Evolutionary conservation across 2,797 vertebrate genomes (phyloP), one percentile per base, ranked within the genome.

Genomic region (Chelon labrosus): DNA sequence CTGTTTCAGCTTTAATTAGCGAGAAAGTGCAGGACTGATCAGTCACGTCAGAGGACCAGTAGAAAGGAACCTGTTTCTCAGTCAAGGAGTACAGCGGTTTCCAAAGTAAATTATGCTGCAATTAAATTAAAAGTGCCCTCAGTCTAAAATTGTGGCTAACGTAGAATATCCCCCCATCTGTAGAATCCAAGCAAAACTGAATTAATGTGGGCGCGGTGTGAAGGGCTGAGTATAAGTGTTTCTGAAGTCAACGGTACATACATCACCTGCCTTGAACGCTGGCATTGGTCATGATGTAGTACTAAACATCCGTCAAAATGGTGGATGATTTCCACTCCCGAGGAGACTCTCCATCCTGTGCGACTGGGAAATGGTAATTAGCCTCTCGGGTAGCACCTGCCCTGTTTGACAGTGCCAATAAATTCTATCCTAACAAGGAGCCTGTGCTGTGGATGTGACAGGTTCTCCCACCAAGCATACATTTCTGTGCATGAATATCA

Each of bases 321-420:
- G 52, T 49, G 41, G 38, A 64, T 63, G 55, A 52, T 46, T 37
- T 42, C 19, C 42, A 47, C 59, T 67, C 49, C 65, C 61, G 54
- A 59, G 42, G 37, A 77, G 35, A n/a, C 25, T 25, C 14, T 72
- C 54, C 66, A 60, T 49, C 51, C 65, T 65, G 52, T 41, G 57
- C 71, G 39, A 65, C 60, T 44, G 59, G 65, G 51, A 63, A 69
- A 67, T 70, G 47, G 22, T 83, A 70, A 80, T 75, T 70, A 53
- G 54, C 54, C 46, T 70, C 54, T 57, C 35, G 44, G 57, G 67
- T 39, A 10, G 19, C 61, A 78, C 67, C 65, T 83, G 71, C 53
- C 54, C 62, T 42, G 46, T 39, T 52, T 57, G 42, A 69, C 57
- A 41, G 35, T 51, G 58, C 65, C 75, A 67, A 55, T 73, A 61